phyloP scores from a whole-genome alignment of 2,888 invertebrate genomes.

The Synanthedon vespiformis region DNA sequence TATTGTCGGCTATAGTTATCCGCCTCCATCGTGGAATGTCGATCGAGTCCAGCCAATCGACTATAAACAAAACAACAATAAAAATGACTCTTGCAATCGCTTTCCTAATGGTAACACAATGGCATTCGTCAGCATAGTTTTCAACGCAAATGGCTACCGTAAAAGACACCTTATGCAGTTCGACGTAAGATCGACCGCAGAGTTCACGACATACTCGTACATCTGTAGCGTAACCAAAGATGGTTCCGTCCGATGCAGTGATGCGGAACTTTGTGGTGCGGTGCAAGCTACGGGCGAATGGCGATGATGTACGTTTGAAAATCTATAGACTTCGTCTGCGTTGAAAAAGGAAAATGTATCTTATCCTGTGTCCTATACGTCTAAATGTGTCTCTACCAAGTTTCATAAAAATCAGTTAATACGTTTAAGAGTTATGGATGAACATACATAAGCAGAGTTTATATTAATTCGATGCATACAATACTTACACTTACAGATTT shows the following conservation, averaged over 20 bases:
- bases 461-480: no score
- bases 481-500: no score
- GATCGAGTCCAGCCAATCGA: not conserved
- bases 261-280: constrained; percentile 20
- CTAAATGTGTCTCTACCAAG: no score
- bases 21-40: no score
- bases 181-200: not conserved
- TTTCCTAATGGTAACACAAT: not conserved
- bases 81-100: not conserved
- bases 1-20: no score
- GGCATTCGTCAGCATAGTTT: not conserved
- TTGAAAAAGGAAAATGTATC: no score
- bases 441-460: no score
- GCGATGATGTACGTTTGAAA: no score
- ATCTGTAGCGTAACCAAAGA: constrained; percentile 27
- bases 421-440: no score
- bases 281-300: constrained; percentile 10
- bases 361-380: no score
- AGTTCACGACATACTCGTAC: constrained; percentile 10
- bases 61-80: not conserved
- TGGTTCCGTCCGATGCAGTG: constrained; percentile 22
- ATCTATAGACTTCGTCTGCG: no score
- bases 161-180: not conserved
- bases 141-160: not conserved
- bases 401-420: no score